Conservation (phyloP, 2,888 invertebrate genomes). For the Sarcophaga rosellei region DNA sequence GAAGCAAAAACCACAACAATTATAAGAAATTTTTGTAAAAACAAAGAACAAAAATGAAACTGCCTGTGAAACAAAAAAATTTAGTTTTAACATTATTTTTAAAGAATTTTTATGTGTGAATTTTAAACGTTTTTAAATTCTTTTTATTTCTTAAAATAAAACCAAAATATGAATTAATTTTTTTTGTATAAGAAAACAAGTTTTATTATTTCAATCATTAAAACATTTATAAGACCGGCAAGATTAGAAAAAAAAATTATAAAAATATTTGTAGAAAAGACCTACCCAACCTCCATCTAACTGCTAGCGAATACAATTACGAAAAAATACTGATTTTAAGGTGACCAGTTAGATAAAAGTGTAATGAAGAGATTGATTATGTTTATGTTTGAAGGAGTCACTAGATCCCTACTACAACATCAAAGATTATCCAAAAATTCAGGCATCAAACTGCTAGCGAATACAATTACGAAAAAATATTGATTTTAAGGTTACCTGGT, state of each 20-base stretch:
- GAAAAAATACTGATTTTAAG: neutral
- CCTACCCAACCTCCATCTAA: neutral
- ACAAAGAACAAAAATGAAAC: neutral
- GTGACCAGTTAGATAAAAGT: neutral
- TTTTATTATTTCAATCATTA: neutral
- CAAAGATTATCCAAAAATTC: too few species aligned
- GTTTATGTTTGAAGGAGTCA: too few species aligned
- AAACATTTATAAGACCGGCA: neutral
- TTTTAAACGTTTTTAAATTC: slow-evolving; percentile 14
- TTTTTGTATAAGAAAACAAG: slow-evolving; percentile 20
- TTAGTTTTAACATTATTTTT: slow-evolving; percentile 7
- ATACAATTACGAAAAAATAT: neutral
- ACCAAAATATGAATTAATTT: slow-evolving; percentile 27
- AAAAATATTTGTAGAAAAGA: neutral
- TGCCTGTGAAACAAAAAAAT: slow-evolving; percentile 7
- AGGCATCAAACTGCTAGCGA: neutral
- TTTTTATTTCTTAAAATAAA: slow-evolving; percentile 24
- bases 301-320: neutral
- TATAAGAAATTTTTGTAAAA: neutral
- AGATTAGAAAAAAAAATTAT: neutral
- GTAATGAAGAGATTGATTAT: neutral
- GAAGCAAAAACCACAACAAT: slow-evolving; percentile 6
- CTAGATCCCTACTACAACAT: too few species aligned
- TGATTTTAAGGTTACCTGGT: neutral
- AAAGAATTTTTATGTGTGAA: slow-evolving; percentile 39